These are phyloP conservation scores for Cnemophilus loriae DNA, from an alignment of 2,113 vertebrate species.

Conservation along the genomic window DNA sequence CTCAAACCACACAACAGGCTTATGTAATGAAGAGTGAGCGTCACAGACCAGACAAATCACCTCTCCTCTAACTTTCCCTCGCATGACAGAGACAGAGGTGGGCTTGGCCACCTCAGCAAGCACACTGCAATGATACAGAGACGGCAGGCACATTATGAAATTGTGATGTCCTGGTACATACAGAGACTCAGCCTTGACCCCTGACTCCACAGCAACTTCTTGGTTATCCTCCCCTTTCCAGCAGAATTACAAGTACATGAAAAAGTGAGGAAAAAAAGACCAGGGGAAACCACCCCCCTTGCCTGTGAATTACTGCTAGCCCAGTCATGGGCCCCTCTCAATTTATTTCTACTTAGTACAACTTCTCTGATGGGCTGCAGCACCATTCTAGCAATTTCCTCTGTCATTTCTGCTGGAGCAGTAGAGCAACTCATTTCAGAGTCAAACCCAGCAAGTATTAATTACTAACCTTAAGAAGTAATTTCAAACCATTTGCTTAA, in stretches of 20 bases:
- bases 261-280: not conserved
- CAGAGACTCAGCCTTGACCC: not conserved
- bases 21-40: not conserved
- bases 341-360: not conserved
- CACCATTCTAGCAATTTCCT: not conserved
- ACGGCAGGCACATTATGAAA: not conserved
- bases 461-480: not conserved
- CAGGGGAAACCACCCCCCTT: accelerated
- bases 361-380: not conserved
- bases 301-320: not conserved
- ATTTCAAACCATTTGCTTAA: not conserved
- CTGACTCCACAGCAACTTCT: not conserved
- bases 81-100: not conserved
- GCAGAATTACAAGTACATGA: not conserved
- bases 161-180: not conserved
- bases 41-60: not conserved
- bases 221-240: not conserved
- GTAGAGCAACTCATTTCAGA: not conserved
- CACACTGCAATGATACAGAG: not conserved
- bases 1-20: not conserved
- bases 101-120: not conserved
- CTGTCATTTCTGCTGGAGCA: not conserved
- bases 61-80: not conserved
- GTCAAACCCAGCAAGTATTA: not conserved
- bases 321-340: not conserved